Evolutionary conservation across 1,140 invertebrate genomes (phyloP), one percentile per base, ranked within the genome.

Genomic region (Ceratosolen solmsi): DNA sequence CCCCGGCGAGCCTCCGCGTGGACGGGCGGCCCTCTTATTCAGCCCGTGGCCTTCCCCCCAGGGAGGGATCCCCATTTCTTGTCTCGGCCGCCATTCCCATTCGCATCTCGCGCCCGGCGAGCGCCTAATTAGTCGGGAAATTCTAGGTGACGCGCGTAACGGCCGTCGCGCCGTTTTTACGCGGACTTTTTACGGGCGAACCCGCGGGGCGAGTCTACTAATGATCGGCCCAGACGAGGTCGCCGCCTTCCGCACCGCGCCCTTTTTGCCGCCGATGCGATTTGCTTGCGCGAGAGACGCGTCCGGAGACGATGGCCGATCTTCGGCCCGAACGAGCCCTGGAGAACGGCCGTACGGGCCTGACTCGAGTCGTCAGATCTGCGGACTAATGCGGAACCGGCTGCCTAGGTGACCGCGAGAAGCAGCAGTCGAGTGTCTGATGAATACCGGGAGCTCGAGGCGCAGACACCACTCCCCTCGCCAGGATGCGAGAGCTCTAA

Each of bases 111-210:
- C 79, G 72, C 58, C 54, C 58, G 79, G 72, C 36, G 51, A 81
- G 49, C 79, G 70, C 54, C 56, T 54, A 80, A 80, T 80, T 80
- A 80, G 54, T 56, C 41, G 71, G 49, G 56, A 74, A 65, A 80
- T 80, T 65, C 56, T 80, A 80, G 70, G 79, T 74, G 79, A 74
- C 71, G 71, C 71, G 70, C 70, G 54, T 80, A 80, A 72, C 56
- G 70, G 79, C 38, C 41, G 70, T 25, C 36, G 74, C 38, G 33
- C 30, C 51, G 30, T 78, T 78, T 78, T 78, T 78, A 51, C n/a
- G 41, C 60, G 7, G 9, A 2, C 41, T 65, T 49, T 17, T 77
- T 49, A 30, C 58, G 58, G 49, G 22, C 41, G 76, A 63, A 49
- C 46, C 38, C 27, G 60, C 41, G 38, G 41, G 60, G 60, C 36